These are phyloP conservation scores for Pseudorhiza aurosa DNA, from an alignment of 30 jellyfish, hydroid and myxozoan genomes.

Conservation along the genomic window DNA sequence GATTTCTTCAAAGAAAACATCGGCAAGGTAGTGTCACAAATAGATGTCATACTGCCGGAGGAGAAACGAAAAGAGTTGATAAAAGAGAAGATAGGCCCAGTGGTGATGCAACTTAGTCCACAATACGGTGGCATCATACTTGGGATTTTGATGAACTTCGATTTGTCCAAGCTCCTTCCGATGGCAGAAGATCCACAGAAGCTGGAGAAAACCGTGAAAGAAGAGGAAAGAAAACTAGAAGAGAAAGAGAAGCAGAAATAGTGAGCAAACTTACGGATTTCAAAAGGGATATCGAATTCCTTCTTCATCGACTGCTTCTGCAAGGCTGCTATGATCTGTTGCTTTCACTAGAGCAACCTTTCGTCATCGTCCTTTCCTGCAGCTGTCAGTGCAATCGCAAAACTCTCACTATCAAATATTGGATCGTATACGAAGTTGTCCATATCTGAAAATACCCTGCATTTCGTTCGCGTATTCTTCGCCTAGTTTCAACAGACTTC, in stretches of 20 bases:
- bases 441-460: too few species aligned
- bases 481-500: too few species aligned
- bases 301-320: too few species aligned
- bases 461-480: too few species aligned
- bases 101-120: constrained; percentile 69
- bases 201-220: constrained; percentile 49
- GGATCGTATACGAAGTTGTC: too few species aligned
- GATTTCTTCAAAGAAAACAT: constrained; percentile 60
- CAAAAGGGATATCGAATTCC: too few species aligned
- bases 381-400: too few species aligned
- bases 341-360: too few species aligned
- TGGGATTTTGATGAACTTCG: constrained; percentile 66
- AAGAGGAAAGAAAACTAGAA: constrained; percentile 68
- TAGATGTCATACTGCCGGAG: constrained; percentile 62
- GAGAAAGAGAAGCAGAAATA: constrained; percentile 53
- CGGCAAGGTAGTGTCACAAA: constrained; percentile 75
- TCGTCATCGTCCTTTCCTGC: too few species aligned
- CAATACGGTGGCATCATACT: constrained; percentile 49
- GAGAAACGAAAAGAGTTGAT: constrained; percentile 69
- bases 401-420: too few species aligned
- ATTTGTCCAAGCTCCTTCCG: constrained; percentile 46
- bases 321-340: too few species aligned
- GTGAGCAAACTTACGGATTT: too few species aligned
- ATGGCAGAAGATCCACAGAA: constrained; percentile 69
- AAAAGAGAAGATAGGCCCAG: constrained; percentile 67